Percentiles rank a stretch among this genome's conserved stretches.
These are phyloP conservation scores for Linepithema humile DNA, from an alignment of 1,140 invertebrate genomes.

Conservation along the genomic window DNA sequence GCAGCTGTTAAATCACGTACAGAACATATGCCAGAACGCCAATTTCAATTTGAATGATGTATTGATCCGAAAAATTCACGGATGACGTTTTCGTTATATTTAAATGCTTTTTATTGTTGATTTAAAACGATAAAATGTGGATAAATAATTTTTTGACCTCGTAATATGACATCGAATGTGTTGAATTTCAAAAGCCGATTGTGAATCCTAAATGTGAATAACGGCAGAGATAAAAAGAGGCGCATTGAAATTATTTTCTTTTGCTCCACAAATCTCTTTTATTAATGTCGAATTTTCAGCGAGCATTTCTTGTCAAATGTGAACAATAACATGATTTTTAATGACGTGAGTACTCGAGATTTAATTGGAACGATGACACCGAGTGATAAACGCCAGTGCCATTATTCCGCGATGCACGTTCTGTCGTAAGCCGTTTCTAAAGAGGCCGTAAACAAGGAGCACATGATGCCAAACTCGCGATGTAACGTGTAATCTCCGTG, in stretches of 20 bases:
- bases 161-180: not conserved
- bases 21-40: not conserved
- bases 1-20: not conserved
- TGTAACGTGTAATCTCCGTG: constrained; percentile 36
- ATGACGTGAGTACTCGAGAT: constrained; percentile 56
- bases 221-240: not conserved
- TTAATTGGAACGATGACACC: constrained; percentile 62
- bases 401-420: constrained; percentile 20
- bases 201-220: not conserved
- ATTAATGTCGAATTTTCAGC: not conserved
- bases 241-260: not conserved
- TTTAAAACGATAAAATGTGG: not conserved
- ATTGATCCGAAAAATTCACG: not conserved
- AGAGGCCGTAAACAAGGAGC: constrained; percentile 16
- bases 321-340: constrained; percentile 3
- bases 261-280: too few relatives aligned
- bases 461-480: not conserved
- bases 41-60: not conserved
- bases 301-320: not conserved
- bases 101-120: not conserved
- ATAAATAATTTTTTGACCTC: not conserved
- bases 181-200: not conserved
- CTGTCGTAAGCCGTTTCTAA: not conserved
- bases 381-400: constrained; percentile 7
- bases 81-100: not conserved